A percentile compares a stretch with the other conserved stretches of the same genome.
Conservation (phyloP, 2,113 vertebrate genomes). For the Corydoras maculifer region DNA sequence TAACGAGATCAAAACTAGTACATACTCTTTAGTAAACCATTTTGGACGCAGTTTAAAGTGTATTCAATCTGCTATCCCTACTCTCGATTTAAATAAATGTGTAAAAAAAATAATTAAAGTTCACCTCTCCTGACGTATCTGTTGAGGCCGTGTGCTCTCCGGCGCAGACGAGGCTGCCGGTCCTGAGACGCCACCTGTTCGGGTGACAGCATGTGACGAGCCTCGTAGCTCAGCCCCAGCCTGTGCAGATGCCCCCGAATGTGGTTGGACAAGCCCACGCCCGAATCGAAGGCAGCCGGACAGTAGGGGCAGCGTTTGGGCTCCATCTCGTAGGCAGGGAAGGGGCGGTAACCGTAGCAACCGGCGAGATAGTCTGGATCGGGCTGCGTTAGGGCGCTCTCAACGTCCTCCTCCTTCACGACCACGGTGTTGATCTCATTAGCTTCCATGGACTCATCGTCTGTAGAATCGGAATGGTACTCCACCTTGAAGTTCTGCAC, state of each 20-base stretch:
- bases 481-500: conserved; percentile 45
- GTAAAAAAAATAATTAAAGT: conserved; percentile 19
- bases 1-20: no score
- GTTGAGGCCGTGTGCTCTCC: conserved; percentile 68
- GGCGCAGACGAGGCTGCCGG: conserved; percentile 80
- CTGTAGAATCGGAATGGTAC: conserved; percentile 10
- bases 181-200: conserved; percentile 87
- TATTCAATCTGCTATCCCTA: no score
- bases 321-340: conserved; percentile 50
- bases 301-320: conserved; percentile 86
- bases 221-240: conserved; percentile 85
- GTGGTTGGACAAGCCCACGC: conserved; percentile 88
- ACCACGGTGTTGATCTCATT: conserved; percentile 55
- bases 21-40: no score
- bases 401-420: conserved; percentile 58
- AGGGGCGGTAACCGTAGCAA: no score
- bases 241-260: conserved; percentile 88
- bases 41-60: no score
- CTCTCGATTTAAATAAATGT: no score
- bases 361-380: no score
- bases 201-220: conserved; percentile 86
- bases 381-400: conserved; percentile 33
- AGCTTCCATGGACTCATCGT: conserved; percentile 34
- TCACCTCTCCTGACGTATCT: conserved; percentile 84
- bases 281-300: conserved; percentile 87